Evolutionary conservation across 2,797 vertebrate genomes (phyloP), one percentile per base, ranked within the genome.

Genomic region (Hydrocynus forskahlii): DNA sequence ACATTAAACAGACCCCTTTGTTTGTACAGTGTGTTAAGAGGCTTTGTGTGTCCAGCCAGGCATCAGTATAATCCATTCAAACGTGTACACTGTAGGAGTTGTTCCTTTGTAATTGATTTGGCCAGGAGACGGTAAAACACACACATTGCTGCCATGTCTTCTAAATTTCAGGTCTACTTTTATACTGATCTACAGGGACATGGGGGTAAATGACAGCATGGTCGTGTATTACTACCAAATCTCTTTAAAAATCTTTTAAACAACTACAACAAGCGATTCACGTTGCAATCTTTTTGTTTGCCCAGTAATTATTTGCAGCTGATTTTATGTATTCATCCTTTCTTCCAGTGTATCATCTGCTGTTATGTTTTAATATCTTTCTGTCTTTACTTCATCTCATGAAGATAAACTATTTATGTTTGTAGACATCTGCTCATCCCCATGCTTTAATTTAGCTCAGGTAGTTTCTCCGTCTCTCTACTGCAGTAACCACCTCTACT

Each of bases 61-160:
- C 84, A 88, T 84, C 86, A 62, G 16, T 81, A 63, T 89, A 91
- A 92, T 92, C 90, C 88, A 76, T 82, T 91, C 82, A 91, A 83
- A 82, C 59, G 74, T 86, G 78, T 50, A 71, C 40, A 59, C n/a
- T 45, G 19, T 83, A 83, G 80, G 73, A 78, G 84, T 76, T 81
- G 59, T 60, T 73, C 57, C 66, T 70, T 75, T 40, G 68, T 70
- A 52, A 70, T 81, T 57, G 29, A 48, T 21, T 43, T 66, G 63
- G 38, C 7, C 38, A 14, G 4, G 10, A 35, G 40, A 63, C 25
- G 12, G 4, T 71, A 70, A 52, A 40, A 19, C 29, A 14, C 35
- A 1, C 0, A 38, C 55, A 63, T 35, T 35, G 25, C n/a, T 79
- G 43, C 68, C 75, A 50, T 50, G 69, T 55, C 75, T 60, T 14